Conservation (phyloP, 2,888 invertebrate genomes). For the Catocala sponsa region DNA sequence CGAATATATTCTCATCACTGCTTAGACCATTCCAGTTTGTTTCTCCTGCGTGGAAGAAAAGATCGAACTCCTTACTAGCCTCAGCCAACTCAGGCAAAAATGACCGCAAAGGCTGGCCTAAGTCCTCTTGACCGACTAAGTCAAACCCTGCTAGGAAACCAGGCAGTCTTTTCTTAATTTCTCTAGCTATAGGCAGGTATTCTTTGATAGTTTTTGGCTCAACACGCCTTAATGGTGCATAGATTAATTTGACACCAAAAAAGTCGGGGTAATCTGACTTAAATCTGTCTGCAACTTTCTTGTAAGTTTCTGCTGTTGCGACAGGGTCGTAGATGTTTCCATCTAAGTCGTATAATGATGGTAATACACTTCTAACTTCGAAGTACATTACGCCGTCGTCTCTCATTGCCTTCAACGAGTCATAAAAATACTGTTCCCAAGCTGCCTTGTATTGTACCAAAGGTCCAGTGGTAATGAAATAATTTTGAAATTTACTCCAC, state of each 20-base stretch:
- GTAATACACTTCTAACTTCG: constrained; percentile 90
- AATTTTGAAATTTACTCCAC: constrained; percentile 88
- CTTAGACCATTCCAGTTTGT: constrained; percentile 91
- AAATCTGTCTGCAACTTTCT: constrained; percentile 87
- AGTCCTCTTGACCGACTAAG: constrained; percentile 94
- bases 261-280: constrained; percentile 89
- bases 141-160: constrained; percentile 94
- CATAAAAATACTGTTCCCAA: constrained; percentile 90
- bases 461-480: constrained; percentile 84
- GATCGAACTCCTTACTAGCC: constrained; percentile 85
- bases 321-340: constrained; percentile 86
- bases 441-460: constrained; percentile 89
- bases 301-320: constrained; percentile 87
- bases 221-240: constrained; percentile 88
- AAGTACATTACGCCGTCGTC: constrained; percentile 91
- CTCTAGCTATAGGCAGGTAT: constrained; percentile 79
- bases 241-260: constrained; percentile 91
- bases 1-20: constrained; percentile 92
- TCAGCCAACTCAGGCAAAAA: constrained; percentile 87
- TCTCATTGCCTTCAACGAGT: constrained; percentile 88
- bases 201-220: constrained; percentile 70
- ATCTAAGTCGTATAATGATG: constrained; percentile 90
- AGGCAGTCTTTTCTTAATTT: constrained; percentile 86
- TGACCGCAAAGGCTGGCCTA: constrained; percentile 88
- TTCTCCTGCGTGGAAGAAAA: constrained; percentile 94